phyloP scores from a whole-genome alignment of 2,113 vertebrate genomes.

The Megaceryle torquata region DNA sequence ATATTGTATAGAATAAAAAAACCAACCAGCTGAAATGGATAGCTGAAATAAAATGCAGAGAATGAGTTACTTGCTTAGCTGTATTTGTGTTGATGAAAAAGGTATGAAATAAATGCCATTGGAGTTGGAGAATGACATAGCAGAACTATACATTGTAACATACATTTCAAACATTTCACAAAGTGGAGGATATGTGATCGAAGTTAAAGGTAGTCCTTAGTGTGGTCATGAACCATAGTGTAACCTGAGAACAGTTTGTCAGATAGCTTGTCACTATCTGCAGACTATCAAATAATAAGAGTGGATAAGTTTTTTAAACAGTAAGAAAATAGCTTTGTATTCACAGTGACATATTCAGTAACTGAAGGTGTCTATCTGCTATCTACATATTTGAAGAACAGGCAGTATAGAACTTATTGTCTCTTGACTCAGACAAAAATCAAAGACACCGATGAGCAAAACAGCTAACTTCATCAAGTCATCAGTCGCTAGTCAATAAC shows the following conservation, averaged over 20 bases:
- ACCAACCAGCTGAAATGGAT: background rate
- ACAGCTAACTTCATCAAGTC: background rate
- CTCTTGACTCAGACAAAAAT: background rate
- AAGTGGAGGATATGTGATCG: background rate
- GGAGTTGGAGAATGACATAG: background rate
- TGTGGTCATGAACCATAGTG: background rate
- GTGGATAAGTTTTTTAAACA: background rate
- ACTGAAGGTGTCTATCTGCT: background rate
- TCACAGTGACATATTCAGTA: background rate
- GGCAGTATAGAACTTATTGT: background rate
- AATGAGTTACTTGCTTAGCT: background rate
- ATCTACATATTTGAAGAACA: background rate
- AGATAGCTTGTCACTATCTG: background rate
- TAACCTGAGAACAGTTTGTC: background rate
- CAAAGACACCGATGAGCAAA: background rate
- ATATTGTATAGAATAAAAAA: background rate
- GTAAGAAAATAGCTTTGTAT: background rate
- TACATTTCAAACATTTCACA: background rate
- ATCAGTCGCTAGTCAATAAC: background rate
- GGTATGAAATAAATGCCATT: background rate
- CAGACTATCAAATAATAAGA: background rate
- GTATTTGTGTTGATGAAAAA: background rate
- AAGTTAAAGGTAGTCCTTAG: background rate
- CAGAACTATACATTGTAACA: background rate
- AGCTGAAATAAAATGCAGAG: background rate